Evolutionary conservation across 2,888 invertebrate species (phyloP).

Genomic region (Hyposoter didymator): DNA sequence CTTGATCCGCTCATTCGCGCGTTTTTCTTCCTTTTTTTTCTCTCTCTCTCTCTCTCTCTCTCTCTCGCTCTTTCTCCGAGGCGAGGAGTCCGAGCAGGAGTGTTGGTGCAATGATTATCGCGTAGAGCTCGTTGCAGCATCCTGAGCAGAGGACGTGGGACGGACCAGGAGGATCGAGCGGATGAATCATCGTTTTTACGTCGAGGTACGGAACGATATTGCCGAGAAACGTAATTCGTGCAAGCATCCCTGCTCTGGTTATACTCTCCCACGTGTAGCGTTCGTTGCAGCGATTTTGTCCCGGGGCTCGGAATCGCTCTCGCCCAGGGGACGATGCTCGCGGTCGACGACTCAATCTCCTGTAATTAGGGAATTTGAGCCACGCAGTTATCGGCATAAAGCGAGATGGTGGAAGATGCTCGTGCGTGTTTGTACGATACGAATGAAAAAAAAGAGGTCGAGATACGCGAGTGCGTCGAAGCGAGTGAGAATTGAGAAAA

Average conservation of each 20-base stretch:
- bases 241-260: constrained; percentile 22
- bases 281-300: neutral
- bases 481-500: constrained; percentile 33
- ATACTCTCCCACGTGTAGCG: too few species aligned
- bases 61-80: neutral
- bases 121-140: neutral
- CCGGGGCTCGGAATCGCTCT: too few species aligned
- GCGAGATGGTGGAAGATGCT: neutral
- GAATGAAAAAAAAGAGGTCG: neutral
- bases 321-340: neutral
- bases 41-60: neutral
- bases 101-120: neutral
- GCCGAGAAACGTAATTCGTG: constrained; percentile 61
- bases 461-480: constrained; percentile 33
- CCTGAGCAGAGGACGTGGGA: constrained; percentile 47
- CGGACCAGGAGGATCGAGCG: constrained; percentile 46
- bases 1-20: neutral
- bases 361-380: neutral
- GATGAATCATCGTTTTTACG: constrained; percentile 65
- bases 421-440: neutral
- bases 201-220: constrained; percentile 60
- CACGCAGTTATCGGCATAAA: neutral
- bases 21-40: neutral
- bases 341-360: neutral
- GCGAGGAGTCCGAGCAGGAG: neutral